Base-by-base conservation (phyloP, 1,140 invertebrate species). In the Drosophila murphyi region DNA sequence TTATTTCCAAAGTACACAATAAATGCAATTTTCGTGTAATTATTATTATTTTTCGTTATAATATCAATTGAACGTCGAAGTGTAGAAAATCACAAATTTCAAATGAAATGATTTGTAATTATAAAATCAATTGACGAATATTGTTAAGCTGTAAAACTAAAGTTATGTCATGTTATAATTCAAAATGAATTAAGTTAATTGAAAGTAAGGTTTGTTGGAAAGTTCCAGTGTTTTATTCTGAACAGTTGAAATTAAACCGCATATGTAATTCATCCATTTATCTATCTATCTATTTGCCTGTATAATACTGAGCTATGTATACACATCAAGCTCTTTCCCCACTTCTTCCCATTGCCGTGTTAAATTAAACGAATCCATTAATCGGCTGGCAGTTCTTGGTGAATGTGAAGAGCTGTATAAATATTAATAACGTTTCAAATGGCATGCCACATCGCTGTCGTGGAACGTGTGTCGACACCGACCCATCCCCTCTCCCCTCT, bases 381-480 rank as follows among this genome's bases (percentile, higher is more conserved):
- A 88, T 82, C 68, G 72, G 47, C n/a, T 55, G 72, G 31, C 70
- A 39, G 45, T 61, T 67, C 45, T 52, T 32, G 52, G 29, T 60
- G 43, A 61, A 45, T 51, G 43, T 57, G 55, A 72, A 87, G 82
- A 68, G 82, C 76, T 76, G 65, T 77, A 83, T 87, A 87, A 87
- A 88, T 87, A 87, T 87, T 87, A 88, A 87, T 87, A 88, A 88
- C 69, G 69, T 67, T 82, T 87, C 78, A 81, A 68, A 78, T 80
- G 82, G 62, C 74, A 63, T 64, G 63, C 69, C 35, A 69, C 55
- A 34, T 55, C 41, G 41, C 31, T 51, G 65, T 52, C 56, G 43
- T 64, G 34, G 37, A 12, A 20, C 20, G 20, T 20, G 20, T 20
- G 20, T 32, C 39, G 4, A 0, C 39, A 20, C 51, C 10, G n/a